phyloP scores from a whole-genome alignment of 2,888 invertebrate genomes.

The Julus scanicus region DNA sequence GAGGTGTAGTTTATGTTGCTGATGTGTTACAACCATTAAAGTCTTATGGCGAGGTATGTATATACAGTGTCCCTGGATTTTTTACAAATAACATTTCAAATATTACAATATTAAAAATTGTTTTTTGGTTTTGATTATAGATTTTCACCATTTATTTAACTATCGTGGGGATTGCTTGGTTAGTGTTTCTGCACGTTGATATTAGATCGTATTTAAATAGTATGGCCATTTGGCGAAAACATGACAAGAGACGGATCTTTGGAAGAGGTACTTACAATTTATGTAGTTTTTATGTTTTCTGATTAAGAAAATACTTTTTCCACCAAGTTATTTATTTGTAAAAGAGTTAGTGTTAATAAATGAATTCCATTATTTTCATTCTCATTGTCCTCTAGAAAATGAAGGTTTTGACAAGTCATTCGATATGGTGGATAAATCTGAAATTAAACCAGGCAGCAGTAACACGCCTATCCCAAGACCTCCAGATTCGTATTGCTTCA shows the following conservation, averaged over 20 bases:
- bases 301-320: neutral
- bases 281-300: neutral
- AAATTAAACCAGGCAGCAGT: constrained; percentile 44
- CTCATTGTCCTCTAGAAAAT: constrained; percentile 46
- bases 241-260: constrained; percentile 48
- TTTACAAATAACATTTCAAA: neutral
- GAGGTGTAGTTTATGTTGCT: constrained; percentile 74
- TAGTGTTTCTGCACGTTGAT: constrained; percentile 73
- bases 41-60: constrained; percentile 71
- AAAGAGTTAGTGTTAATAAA: too few species aligned
- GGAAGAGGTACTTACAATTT: constrained; percentile 44
- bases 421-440: constrained; percentile 27
- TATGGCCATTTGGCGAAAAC: constrained; percentile 51
- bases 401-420: constrained; percentile 46
- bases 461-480: constrained; percentile 51
- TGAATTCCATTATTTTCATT: too few species aligned
- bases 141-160: constrained; percentile 74
- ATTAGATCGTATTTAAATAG: constrained; percentile 70
- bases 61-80: neutral
- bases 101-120: neutral
- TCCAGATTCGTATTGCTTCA: constrained; percentile 67
- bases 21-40: constrained; percentile 69
- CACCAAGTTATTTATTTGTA: too few species aligned
- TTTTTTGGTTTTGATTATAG: constrained; percentile 66
- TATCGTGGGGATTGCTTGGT: constrained; percentile 72